Evolutionary conservation across 2,113 vertebrate species (phyloP).

Genomic region (Dipodomys stephensi): DNA sequence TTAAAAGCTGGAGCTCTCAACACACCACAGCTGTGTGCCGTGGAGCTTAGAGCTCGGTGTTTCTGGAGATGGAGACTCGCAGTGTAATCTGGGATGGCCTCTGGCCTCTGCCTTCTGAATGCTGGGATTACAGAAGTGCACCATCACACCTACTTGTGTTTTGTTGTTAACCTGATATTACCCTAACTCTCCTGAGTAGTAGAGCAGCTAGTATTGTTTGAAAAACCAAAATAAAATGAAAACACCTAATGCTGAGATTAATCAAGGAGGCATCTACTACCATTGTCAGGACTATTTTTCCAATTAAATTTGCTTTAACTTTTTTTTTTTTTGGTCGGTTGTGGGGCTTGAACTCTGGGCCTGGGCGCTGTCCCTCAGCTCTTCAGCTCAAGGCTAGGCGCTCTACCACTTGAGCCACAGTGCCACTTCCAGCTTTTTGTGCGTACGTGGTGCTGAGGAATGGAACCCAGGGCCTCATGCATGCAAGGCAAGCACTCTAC

Average conservation of each 20-base stretch:
- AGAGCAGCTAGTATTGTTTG: fast-evolving
- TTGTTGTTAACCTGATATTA: fast-evolving
- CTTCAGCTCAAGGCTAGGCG: no score
- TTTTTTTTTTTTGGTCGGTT: no score
- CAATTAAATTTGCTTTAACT: neutral
- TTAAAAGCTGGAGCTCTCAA: fast-evolving
- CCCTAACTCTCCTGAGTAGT: fast-evolving
- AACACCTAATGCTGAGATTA: no score
- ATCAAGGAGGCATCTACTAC: fast-evolving
- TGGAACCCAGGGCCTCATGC: no score
- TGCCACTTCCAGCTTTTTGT: no score
- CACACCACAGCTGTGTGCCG: fast-evolving
- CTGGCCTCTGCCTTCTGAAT: neutral
- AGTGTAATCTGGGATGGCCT: neutral
- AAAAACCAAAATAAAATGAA: neutral
- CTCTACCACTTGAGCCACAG: no score
- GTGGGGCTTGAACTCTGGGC: no score
- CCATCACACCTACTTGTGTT: neutral
- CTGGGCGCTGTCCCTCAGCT: no score
- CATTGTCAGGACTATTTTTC: fast-evolving
- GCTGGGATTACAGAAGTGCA: neutral
- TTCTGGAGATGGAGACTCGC: neutral
- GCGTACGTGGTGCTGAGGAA: no score
- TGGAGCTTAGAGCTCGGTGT: neutral
- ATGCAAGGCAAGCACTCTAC: no score